These are phyloP conservation scores for Triops cancriformis DNA, from an alignment of 1,140 invertebrate genomes.

Conservation along the genomic window DNA sequence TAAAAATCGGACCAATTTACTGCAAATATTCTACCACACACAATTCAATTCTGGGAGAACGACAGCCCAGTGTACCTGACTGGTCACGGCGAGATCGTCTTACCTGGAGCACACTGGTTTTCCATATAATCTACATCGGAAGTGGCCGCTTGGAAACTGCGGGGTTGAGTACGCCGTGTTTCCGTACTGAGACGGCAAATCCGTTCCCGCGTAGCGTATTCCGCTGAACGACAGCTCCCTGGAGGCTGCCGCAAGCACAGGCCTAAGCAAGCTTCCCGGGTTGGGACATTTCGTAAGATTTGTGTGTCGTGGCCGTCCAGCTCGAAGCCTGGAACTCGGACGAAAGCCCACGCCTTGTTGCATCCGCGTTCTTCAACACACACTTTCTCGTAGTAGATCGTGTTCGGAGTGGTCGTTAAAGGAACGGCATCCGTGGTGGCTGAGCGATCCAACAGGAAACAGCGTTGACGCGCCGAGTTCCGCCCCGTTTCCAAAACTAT, in stretches of 20 bases:
- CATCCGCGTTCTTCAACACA: slow-evolving; percentile 41
- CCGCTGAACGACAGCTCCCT: slow-evolving; percentile 36
- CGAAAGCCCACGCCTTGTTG: slow-evolving; percentile 45
- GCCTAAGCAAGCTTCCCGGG: slow-evolving; percentile 42
- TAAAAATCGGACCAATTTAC: background rate
- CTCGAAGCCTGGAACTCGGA: slow-evolving; percentile 43
- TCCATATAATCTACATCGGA: slow-evolving; percentile 46
- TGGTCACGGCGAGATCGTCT: slow-evolving; percentile 17
- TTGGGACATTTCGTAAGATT: slow-evolving; percentile 38
- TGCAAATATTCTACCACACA: background rate
- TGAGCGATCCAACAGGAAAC: slow-evolving; percentile 41
- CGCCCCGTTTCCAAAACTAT: slow-evolving; percentile 41
- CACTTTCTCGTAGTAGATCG: slow-evolving; percentile 47
- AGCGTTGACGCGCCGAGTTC: slow-evolving; percentile 39
- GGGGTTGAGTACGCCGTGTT: slow-evolving; percentile 41
- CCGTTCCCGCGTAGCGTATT: slow-evolving; percentile 39
- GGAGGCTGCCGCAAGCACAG: slow-evolving; percentile 37
- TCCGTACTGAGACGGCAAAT: slow-evolving; percentile 43
- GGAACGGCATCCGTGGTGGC: slow-evolving; percentile 37
- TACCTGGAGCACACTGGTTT: slow-evolving; percentile 46
- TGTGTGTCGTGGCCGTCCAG: slow-evolving; percentile 39
- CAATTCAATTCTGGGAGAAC: background rate
- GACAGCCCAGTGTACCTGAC: background rate
- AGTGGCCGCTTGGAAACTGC: slow-evolving; percentile 38
- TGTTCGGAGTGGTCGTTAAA: slow-evolving; percentile 38